Percentiles rank a stretch among this genome's conserved stretches.
Conservation (phyloP, 2,888 invertebrate species). For the Lissonota sp. region DNA sequence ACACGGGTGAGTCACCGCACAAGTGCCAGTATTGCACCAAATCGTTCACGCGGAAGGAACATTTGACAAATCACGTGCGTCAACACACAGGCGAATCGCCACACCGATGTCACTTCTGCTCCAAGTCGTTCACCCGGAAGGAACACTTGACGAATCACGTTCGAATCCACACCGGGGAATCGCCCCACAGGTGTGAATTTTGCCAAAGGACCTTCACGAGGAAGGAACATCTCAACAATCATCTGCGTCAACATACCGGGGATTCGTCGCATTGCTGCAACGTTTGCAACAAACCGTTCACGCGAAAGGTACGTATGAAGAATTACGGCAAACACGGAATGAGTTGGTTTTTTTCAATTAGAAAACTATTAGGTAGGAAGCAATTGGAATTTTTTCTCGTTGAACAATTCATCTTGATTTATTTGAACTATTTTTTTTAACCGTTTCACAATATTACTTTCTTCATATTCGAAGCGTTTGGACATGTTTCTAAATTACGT, state of each 20-base stretch:
- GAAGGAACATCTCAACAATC: conserved; percentile 90
- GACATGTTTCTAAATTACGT: too few relatives aligned
- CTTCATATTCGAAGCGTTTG: too few relatives aligned
- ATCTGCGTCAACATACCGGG: conserved; percentile 89
- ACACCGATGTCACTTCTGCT: conserved; percentile 93
- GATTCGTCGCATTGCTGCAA: conserved; percentile 90
- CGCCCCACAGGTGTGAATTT: conserved; percentile 89
- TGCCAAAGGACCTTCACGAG: conserved; percentile 89
- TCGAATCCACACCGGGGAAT: conserved; percentile 87
- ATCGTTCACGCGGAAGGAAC: conserved; percentile 92
- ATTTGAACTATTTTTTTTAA: too few relatives aligned
- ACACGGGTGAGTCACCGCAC: conserved; percentile 92
- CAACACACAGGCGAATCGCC: conserved; percentile 96
- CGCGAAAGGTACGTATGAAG: conserved; percentile 85
- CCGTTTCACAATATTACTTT: too few relatives aligned
- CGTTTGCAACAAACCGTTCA: conserved; percentile 90
- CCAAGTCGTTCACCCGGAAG: conserved; percentile 93
- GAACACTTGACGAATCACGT: conserved; percentile 95
- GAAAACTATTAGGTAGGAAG: too few relatives aligned
- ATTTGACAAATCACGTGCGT: conserved; percentile 93
- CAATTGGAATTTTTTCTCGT: too few relatives aligned
- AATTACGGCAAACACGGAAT: too few relatives aligned
- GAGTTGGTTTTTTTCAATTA: too few relatives aligned
- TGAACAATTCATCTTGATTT: too few relatives aligned
- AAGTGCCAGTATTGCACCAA: conserved; percentile 91